phyloP scores from a whole-genome alignment of 2,113 vertebrate species.

The Paraplagusia blochii region DNA sequence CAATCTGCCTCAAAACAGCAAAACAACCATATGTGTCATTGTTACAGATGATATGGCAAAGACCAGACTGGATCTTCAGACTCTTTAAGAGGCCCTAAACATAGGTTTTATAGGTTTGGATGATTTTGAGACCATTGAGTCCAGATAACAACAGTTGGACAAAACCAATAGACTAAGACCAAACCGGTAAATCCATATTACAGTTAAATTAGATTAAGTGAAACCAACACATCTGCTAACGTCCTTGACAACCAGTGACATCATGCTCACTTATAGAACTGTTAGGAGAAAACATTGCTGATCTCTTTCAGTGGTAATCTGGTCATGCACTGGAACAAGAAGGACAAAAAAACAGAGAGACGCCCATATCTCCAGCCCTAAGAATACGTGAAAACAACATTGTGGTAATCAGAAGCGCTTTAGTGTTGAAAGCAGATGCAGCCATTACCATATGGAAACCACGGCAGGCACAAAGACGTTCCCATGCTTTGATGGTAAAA shows the following conservation, averaged over 20 bases:
- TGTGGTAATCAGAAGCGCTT: conserved; percentile 41
- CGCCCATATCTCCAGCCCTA: conserved; percentile 10
- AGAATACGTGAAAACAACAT: conserved; percentile 44
- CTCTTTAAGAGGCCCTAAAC: no score
- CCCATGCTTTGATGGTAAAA: conserved; percentile 50
- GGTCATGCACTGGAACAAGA: conserved; percentile 22
- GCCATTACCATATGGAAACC: conserved; percentile 51
- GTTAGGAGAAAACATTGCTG: background rate
- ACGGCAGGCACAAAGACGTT: conserved; percentile 44
- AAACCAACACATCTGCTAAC: background rate
- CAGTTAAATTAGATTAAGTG: no score
- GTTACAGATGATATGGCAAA: no score
- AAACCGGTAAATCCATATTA: no score
- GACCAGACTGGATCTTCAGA: no score
- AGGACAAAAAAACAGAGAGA: background rate
- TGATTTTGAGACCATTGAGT: no score
- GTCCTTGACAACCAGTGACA: background rate
- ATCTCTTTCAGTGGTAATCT: conserved; percentile 30
- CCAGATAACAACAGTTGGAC: no score
- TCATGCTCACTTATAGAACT: no score
- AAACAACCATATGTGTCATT: no score
- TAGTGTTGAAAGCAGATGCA: conserved; percentile 32
- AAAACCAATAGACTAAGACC: no score
- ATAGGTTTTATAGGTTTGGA: no score
- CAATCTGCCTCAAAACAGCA: no score